Base-by-base conservation (phyloP, 2,797 vertebrate species). In the Rousettus madagascariensis region DNA sequence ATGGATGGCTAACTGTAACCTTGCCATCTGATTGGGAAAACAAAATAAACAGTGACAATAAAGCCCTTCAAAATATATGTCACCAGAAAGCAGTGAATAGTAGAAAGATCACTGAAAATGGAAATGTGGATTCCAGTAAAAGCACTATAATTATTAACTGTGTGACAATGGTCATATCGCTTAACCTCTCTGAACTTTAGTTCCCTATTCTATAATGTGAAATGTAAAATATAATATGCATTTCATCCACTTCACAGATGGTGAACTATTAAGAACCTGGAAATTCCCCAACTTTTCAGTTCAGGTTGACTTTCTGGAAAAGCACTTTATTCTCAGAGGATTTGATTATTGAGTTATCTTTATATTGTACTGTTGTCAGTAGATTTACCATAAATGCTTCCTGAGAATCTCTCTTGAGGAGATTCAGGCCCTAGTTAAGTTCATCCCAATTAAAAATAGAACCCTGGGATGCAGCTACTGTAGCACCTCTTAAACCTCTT, bases 371-470 rank as follows among this genome's bases (percentile, higher is more conserved):
- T 59, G 59, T 24, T 96, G 80, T 96, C 88, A 92, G 97, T 94
- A 87, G 96, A 57, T 91, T 95, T 95, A 82, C 92, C 88, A 68
- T 96, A 96, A 96, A 93, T 88, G 95, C 85, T 96, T 95, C 94
- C 92, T 78, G 61, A 96, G 88, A 95, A 86, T 84, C 95, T 96
- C 92, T 96, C 65, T 94, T 95, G 84, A 97, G 95, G 95, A 95
- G 95, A 96, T 75, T 97, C 82, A 94, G 96, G 53, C 43, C 53
- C 63, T 80, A 88, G 95, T 96, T 95, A 95, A 95, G 87, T 96
- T 96, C 96, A 86, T 89, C 88, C 66, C 79, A 95, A 95, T 97
- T 98, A 98, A 98, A 98, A 98, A 98, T 98, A 98, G 97, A 97
- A 97, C 90, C 82, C 71, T 86, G 78, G 96, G 96, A 90, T 38